Conservation (phyloP, 2,797 vertebrate genomes). For the Notoglanidium macrostoma region DNA sequence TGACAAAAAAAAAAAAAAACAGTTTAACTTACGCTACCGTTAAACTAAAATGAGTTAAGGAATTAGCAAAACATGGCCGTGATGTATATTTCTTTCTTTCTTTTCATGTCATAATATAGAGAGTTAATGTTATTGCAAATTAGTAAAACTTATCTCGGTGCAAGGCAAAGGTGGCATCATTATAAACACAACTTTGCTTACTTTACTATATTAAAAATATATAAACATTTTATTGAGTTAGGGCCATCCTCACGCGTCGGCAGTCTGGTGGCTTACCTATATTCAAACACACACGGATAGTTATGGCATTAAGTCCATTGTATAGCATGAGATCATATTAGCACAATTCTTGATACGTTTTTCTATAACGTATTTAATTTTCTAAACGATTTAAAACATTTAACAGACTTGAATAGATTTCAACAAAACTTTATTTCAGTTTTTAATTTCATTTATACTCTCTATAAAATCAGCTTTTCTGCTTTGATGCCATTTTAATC, state of each 20-base stretch:
- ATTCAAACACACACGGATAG: not conserved
- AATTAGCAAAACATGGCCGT: no score
- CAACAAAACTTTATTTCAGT: constrained; percentile 71
- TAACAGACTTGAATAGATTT: constrained; percentile 68
- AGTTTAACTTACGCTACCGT: no score
- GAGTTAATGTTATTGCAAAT: not conserved
- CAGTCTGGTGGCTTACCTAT: not conserved
- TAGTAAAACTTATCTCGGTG: not conserved
- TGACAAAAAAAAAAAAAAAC: no score
- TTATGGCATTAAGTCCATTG: not conserved
- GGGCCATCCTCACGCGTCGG: not conserved
- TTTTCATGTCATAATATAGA: not conserved
- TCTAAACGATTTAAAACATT: constrained; percentile 23
- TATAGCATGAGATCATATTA: not conserved
- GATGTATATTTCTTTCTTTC: no score
- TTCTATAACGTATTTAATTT: no score
- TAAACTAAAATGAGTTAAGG: no score
- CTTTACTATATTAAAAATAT: not conserved
- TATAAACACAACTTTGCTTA: not conserved
- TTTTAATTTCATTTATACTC: constrained; percentile 77
- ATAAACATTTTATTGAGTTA: not conserved
- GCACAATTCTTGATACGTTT: not conserved
- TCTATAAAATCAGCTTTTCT: constrained; percentile 82
- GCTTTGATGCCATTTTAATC: constrained; percentile 76
- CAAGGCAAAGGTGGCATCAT: not conserved